Base-by-base conservation (phyloP, 2,797 vertebrate genomes). In the Gadopsis bispinosus region DNA sequence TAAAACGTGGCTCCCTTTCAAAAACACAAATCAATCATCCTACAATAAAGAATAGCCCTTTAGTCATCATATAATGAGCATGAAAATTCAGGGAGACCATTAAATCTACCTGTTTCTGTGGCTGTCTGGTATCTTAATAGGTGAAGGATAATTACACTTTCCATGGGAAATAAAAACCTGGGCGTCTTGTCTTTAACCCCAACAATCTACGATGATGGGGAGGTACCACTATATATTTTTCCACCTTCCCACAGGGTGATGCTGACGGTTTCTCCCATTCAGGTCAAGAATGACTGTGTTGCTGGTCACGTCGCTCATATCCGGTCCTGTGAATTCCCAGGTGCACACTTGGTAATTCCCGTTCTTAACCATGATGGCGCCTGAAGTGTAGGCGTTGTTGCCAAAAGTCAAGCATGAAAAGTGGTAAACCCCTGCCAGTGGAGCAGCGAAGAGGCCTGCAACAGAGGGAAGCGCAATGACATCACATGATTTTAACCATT, bases 391-490 rank as follows among this genome's bases (percentile, higher is more conserved):
- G 4, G 0, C 10, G 58, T 4, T 50, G 65, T 54, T 76, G 45
- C 81, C 78, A 60, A 79, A 87, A 1, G 85, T 83, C 66, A 74
- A 79, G 85, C 63, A 81, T 20, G 72, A 63, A 19, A 87, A 85
- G 26, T 82, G 31, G 61, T 86, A 83, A 45, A 67, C 54, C 0
- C 73, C 84, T 48, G 71, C 80, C 43, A 60, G 19, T 13, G 72
- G 72, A 47, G 70, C 70, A 4, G 56, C 71, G 70, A 81, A 81
- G 62, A 54, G 22, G 1, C 79, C 83, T 78, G 64, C 2, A 20
- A 71, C 50, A 61, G 16, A 70, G 7, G 13, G 10, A 22, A 55
- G 54, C 35, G 8, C 31, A 70, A 1, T 62, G 19, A 20, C 22
- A 50, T 29, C 11, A 53, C 20, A 41, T 35, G 19, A 48, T 48